These are phyloP conservation scores for Araneus ventricosus DNA, from an alignment of 1,140 invertebrate species.

Conservation along the genomic window DNA sequence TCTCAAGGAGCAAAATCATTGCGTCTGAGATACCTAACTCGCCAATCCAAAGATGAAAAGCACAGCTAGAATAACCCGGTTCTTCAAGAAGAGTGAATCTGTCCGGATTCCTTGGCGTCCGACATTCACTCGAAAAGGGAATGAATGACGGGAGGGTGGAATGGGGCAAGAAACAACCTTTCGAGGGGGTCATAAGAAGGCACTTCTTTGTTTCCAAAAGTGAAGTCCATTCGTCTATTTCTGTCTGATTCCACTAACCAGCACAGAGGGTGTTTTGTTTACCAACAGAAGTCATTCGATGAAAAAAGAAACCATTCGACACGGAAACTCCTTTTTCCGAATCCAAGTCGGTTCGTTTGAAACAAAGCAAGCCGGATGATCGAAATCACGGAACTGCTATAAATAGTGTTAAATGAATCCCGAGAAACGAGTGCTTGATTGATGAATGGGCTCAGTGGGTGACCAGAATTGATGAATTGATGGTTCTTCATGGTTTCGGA, in stretches of 20 bases:
- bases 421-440: neutral
- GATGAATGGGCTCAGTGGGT: neutral
- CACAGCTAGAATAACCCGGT: too few species aligned
- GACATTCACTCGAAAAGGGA: neutral
- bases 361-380: neutral
- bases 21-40: neutral
- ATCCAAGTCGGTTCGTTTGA: neutral
- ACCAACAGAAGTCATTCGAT: neutral
- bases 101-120: neutral
- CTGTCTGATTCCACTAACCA: neutral
- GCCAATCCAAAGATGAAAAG: neutral
- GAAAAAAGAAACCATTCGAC: neutral
- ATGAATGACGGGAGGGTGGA: neutral
- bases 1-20: too few species aligned
- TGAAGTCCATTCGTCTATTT: neutral
- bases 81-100: neutral
- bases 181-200: neutral
- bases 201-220: constrained; percentile 26
- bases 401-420: neutral
- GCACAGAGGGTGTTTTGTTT: constrained; percentile 24
- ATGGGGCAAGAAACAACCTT: neutral
- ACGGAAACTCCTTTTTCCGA: neutral
- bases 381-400: constrained; percentile 2
- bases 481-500: neutral
- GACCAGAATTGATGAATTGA: neutral